phyloP scores from a whole-genome alignment of 1,140 invertebrate species.

The Drosophila kanapiae region DNA sequence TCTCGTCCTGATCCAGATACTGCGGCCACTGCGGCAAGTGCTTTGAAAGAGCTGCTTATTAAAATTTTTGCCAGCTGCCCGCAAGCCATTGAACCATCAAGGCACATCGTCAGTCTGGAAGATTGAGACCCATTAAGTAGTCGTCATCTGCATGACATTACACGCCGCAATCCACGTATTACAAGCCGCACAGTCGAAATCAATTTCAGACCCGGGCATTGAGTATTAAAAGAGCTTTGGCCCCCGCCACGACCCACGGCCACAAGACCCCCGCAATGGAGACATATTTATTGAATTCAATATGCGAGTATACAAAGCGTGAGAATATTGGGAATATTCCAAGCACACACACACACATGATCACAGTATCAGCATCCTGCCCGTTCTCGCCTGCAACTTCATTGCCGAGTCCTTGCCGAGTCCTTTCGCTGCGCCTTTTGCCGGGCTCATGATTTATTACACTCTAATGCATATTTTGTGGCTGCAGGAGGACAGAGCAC shows the following conservation, averaged over 20 bases:
- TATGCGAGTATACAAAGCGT: constrained; percentile 75
- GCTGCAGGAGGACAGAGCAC: constrained; percentile 32
- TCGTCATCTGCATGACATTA: constrained; percentile 81
- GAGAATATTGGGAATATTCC: constrained; percentile 77
- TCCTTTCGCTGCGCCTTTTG: constrained; percentile 52
- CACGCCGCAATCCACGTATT: constrained; percentile 79
- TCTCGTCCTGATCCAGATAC: constrained; percentile 3
- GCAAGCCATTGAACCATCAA: constrained; percentile 12
- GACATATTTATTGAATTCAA: constrained; percentile 78
- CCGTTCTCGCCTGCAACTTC: constrained; percentile 28
- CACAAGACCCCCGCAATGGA: constrained; percentile 14
- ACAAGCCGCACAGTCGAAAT: constrained; percentile 65
- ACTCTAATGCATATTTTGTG: constrained; percentile 79
- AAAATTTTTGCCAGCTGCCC: constrained; percentile 69
- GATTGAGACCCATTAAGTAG: constrained; percentile 67
- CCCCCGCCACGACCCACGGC: background rate
- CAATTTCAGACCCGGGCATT: constrained; percentile 59
- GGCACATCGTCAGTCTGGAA: constrained; percentile 13
- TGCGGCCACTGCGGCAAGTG: constrained; percentile 66
- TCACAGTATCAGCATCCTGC: background rate
- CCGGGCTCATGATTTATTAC: constrained; percentile 77
- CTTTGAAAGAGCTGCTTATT: constrained; percentile 78
- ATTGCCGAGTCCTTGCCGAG: constrained; percentile 35
- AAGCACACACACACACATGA: constrained; percentile 4
- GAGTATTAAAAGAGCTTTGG: constrained; percentile 63